Base-by-base conservation (phyloP, 30 jellyfish, hydroid and myxozoan genomes). In the Chrysaora quinquecirrha region DNA sequence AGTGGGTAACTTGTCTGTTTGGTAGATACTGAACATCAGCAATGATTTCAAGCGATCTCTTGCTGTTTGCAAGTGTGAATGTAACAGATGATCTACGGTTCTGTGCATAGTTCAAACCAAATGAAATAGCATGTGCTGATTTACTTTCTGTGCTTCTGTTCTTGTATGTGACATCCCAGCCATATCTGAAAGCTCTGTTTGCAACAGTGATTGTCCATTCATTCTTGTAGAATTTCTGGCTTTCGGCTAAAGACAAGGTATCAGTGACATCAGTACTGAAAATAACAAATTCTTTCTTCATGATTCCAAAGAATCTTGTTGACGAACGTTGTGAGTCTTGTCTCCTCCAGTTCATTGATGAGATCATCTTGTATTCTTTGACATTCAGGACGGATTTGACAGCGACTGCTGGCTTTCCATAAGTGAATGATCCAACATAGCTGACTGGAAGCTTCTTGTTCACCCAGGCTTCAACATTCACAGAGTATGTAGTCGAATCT, bases 101-200 rank as follows among this genome's bases (percentile, higher is more conserved):
- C 19, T 66, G 91, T 2, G 96, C 93, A 63, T 95, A 95, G 58
- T 84, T 87, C 21, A 95, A 50, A 31, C 99, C 90, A 33, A 79
- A 46, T 35, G 95, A 71, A 38, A 88, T 60, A 21, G 85, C 95
- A 81, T 83, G 89, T 14, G 77, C 96, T 30, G 82, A 60, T 38
- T 46, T 71, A 21, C 77, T 69, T 0, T 38, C 96, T 21, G 96
- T 84, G 89, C 87, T 32, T 34, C 85, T 63, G 88, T 78, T 74
- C 54, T 73, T 73, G 62, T 66, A 88, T 9, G 68, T 49, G 23
- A 87, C 70, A 64, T 95, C 96, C 99, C 97, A 95, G 27, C 99
- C 99, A 64, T 84, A 95, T 78, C 66, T 95, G 80, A 75, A 95
- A n/a, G 80, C 32, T 81, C 84, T 88, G 78, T 71, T 90, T 73